Base-by-base conservation (phyloP, 1,140 invertebrate genomes). In the Mamestra configurata region DNA sequence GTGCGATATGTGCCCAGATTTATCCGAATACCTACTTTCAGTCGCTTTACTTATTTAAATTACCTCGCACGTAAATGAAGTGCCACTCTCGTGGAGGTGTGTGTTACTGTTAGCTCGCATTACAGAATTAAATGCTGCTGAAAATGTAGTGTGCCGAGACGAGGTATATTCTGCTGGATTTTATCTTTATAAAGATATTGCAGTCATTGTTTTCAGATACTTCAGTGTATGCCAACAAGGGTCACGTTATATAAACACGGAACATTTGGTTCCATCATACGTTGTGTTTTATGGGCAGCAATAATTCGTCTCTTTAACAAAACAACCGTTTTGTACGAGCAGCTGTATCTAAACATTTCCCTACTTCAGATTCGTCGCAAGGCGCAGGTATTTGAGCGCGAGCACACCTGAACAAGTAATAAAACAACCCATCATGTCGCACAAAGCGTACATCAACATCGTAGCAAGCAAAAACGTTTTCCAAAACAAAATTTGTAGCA, bases 371-470 rank as follows among this genome's bases (percentile, higher is more conserved):
- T 49, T 4, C 15, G 10, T 5, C 13, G 11, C 13, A 15, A 49
- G 43, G 13, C 15, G 3, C 57, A 35, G 8, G 15, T 59, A 59
- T n/a, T 31, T 61, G 27, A 18, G 6, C 18, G 57, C 18, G 57
- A 61, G 5, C 13, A 61, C 61, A 66, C 37, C 35, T 66, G 61
- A 66, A 66, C 18, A 40, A 66, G 37, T 20, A 66, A 66, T 43
- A 66, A 43, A 66, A 66, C 61, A 66, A 61, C 18, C 37, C 35
- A 66, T 66, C 24, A 43, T 20, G 13, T 40, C 35, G 61, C 31
- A 66, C 61, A 66, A 66, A 66, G 15, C 61, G 22, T 66, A 53
- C 31, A 18, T 57, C 27, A 70, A 24, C 35, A 70, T 70, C 22
- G 15, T 68, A 15, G 18, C 61, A 22, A 18, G n/a, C 20, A 35